Conservation (phyloP, 2,113 vertebrate genomes). For the Natator depressus region DNA sequence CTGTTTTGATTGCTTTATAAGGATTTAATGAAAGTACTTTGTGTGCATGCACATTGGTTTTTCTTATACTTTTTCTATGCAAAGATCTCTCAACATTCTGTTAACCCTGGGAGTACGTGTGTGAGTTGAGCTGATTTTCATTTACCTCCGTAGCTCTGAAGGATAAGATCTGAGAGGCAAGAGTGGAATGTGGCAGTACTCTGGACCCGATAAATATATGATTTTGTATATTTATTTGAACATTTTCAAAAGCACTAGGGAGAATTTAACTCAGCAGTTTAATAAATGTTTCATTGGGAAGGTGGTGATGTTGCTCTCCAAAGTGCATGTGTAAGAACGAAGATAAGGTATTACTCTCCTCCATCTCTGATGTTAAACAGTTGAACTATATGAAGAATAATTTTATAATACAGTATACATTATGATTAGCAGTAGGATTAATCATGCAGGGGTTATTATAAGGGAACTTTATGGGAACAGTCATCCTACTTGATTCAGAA, state of each 20-base stretch:
- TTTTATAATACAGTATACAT: background rate
- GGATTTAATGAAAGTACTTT: conserved; percentile 48
- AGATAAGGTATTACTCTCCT: background rate
- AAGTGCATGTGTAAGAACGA: background rate
- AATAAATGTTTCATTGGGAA: background rate
- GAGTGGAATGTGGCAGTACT: background rate
- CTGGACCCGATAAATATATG: background rate
- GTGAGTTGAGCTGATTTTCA: conserved; percentile 4
- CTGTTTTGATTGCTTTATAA: background rate
- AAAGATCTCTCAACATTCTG: conserved; percentile 39
- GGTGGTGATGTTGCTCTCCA: background rate
- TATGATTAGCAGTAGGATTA: conserved; percentile 13
- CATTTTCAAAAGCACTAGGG: background rate
- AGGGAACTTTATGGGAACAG: background rate
- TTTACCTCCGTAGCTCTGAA: background rate
- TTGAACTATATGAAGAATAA: background rate
- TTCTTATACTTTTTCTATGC: conserved; percentile 22
- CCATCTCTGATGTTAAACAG: background rate
- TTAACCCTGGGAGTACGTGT: background rate
- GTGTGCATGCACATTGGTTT: background rate
- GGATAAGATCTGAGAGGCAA: background rate
- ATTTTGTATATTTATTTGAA: background rate
- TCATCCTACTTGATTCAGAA: no score
- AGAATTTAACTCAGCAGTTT: conserved; percentile 4
- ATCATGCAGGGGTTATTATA: background rate